Percentiles rank a stretch among this genome's conserved stretches.
Evolutionary conservation across 2,113 vertebrate genomes (phyloP).

Genomic region (Odontophorus gujanensis): DNA sequence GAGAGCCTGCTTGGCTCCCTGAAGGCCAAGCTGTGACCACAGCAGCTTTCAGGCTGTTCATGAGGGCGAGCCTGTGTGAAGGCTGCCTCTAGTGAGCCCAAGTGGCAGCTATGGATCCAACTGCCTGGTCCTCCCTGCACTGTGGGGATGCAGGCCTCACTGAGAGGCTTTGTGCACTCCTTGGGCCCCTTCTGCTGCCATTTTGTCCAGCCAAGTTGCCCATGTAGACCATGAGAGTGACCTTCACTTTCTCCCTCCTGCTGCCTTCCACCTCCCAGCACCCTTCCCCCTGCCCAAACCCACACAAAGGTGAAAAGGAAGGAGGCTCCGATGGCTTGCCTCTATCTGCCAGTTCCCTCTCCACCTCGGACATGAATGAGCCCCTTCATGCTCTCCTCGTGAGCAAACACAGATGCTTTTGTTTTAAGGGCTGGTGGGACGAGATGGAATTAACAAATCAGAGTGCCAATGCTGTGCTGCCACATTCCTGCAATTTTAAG

Average conservation of each 20-base stretch:
- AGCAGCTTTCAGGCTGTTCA: accelerated
- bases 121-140: not conserved
- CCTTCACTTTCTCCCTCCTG: not conserved
- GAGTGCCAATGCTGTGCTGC: constrained; percentile 54
- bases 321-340: constrained; percentile 34
- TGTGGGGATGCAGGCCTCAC: not conserved
- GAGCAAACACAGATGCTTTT: constrained; percentile 78
- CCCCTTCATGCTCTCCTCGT: constrained; percentile 71
- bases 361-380: constrained; percentile 71
- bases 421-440: constrained; percentile 67
- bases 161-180: accelerated
- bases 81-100: not conserved
- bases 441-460: constrained; percentile 75
- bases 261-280: not conserved
- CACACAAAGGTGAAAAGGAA: constrained; percentile 71
- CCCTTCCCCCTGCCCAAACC: constrained; percentile 31
- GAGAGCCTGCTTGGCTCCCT: not conserved
- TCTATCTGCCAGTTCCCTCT: constrained; percentile 69
- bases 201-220: not conserved
- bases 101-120: not conserved
- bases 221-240: not conserved
- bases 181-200: not conserved
- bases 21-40: not conserved
- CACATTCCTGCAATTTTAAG: constrained; percentile 75
- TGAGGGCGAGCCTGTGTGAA: not conserved